Percentiles rank a stretch among this genome's conserved stretches.
Evolutionary conservation across 92 coral and sea anemone species (phyloP).

Genomic region (Virgularia gustaviana): DNA sequence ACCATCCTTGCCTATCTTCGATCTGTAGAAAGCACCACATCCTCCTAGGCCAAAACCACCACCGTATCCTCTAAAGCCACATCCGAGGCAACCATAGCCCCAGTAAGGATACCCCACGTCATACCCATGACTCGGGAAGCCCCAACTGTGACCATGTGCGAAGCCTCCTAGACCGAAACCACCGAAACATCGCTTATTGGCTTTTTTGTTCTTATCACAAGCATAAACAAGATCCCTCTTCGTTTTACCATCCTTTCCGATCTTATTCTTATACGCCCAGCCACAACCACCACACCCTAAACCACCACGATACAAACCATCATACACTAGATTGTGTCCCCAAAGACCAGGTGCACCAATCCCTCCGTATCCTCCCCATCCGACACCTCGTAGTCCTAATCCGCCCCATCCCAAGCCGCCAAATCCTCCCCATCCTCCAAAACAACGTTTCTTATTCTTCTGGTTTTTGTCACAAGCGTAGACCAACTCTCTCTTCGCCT

Average conservation of each 20-base stretch:
- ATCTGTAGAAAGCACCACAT: conserved; percentile 24
- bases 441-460: neutral
- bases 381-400: conserved; percentile 5
- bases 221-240: conserved; percentile 6
- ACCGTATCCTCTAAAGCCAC: conserved; percentile 10
- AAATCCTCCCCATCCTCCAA: conserved; percentile 2
- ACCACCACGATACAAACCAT: conserved; percentile 24
- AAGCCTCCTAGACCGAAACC: conserved; percentile 22
- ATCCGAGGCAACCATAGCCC: conserved; percentile 46
- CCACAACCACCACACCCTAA: conserved; percentile 14
- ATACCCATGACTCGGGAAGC: conserved; percentile 54
- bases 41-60: conserved; percentile 35
- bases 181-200: conserved; percentile 18
- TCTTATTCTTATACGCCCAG: neutral
- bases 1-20: conserved; percentile 20
- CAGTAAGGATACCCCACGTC: conserved; percentile 44
- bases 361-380: neutral
- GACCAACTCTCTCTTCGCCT: conserved; percentile 10
- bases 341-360: neutral
- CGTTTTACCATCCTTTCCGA: conserved; percentile 1
- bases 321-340: neutral
- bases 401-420: conserved; percentile 41
- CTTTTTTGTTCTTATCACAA: neutral
- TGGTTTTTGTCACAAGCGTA: neutral
- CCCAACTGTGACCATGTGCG: conserved; percentile 40